These are phyloP conservation scores for Dryobotodes eremita DNA, from an alignment of 2,888 invertebrate genomes.

Conservation along the genomic window DNA sequence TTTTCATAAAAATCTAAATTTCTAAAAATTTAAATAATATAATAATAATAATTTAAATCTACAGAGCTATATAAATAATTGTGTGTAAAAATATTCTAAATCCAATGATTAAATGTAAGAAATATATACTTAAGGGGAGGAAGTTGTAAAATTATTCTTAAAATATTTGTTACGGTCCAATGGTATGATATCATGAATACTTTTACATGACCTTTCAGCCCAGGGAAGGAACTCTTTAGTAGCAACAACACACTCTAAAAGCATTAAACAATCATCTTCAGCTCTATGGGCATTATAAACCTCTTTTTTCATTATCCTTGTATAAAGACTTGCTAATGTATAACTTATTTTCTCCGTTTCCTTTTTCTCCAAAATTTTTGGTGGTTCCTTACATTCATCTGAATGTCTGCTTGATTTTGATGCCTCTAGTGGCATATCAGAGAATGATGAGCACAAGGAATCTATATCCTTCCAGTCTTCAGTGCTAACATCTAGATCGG, in stretches of 20 bases:
- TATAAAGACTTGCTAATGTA: conserved; percentile 89
- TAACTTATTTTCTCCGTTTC: conserved; percentile 51
- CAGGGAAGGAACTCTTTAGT: conserved; percentile 91
- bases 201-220: conserved; percentile 79
- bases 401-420: conserved; percentile 25
- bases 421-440: conserved; percentile 68
- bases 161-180: conserved; percentile 67
- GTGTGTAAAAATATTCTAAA: conserved; percentile 14
- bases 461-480: conserved; percentile 82
- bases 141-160: conserved; percentile 34
- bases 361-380: conserved; percentile 30
- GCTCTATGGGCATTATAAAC: conserved; percentile 91
- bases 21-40: background rate
- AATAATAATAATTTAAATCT: no score
- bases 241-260: conserved; percentile 91
- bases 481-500: conserved; percentile 76
- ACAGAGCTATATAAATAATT: conserved; percentile 10
- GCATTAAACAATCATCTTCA: conserved; percentile 92
- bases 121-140: conserved; percentile 17
- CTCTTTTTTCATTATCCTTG: conserved; percentile 87
- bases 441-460: conserved; percentile 72
- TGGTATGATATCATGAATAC: conserved; percentile 75
- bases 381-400: conserved; percentile 34
- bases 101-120: background rate
- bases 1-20: background rate